Percentiles rank a stretch among this genome's conserved stretches.
Evolutionary conservation across 2,797 vertebrate genomes (phyloP).

Genomic region (Phrynocephalus forsythii): DNA sequence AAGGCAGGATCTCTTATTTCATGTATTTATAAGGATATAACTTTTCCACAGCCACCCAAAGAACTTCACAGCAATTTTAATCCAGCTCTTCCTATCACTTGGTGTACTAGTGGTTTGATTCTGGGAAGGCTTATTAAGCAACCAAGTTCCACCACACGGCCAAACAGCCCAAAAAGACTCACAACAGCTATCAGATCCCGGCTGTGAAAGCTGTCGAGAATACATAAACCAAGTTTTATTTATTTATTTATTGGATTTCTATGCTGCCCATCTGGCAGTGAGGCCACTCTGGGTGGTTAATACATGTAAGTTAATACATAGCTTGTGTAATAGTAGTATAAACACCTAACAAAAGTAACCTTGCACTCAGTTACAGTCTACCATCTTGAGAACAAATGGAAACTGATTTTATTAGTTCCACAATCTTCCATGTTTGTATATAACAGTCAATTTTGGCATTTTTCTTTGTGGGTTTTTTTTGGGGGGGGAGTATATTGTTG

Average conservation of each 20-base stretch:
- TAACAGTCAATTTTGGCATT: too few relatives aligned
- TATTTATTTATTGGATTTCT: too few relatives aligned
- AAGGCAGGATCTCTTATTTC: background rate
- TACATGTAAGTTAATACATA: background rate
- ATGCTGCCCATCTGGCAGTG: too few relatives aligned
- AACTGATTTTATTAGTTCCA: conserved; percentile 29
- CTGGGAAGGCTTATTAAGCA: background rate
- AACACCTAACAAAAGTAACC: background rate
- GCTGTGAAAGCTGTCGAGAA: too few relatives aligned
- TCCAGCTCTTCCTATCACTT: background rate
- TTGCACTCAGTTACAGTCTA: conserved; percentile 19
- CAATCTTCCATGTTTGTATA: too few relatives aligned
- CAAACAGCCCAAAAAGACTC: too few relatives aligned
- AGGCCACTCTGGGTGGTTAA: too few relatives aligned
- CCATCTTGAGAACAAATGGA: conserved; percentile 11
- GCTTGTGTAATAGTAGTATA: background rate
- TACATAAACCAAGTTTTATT: too few relatives aligned
- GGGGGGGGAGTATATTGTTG: too few relatives aligned
- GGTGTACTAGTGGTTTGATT: background rate
- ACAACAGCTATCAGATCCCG: too few relatives aligned
- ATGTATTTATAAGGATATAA: background rate
- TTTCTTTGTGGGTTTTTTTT: too few relatives aligned
- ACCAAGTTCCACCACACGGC: background rate
- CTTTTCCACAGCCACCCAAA: background rate
- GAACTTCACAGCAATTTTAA: background rate